Evolutionary conservation across 2,113 vertebrate genomes (phyloP).

Genomic region (Callipepla squamata): DNA sequence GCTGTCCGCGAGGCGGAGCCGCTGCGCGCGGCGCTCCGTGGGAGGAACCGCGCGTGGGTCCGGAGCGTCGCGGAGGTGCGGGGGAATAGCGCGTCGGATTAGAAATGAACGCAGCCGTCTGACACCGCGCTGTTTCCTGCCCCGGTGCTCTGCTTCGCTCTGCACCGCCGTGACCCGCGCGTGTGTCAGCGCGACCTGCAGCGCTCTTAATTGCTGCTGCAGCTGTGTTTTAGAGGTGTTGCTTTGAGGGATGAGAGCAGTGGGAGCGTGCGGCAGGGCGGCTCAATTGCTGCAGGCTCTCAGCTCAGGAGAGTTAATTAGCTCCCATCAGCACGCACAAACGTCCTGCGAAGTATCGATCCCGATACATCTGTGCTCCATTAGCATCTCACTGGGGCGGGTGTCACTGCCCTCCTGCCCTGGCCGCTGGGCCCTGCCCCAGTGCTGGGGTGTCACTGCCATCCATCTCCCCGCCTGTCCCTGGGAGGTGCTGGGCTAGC

Average conservation of each 20-base stretch:
- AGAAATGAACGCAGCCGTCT: no score
- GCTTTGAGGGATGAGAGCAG: neutral
- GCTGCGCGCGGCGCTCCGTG: no score
- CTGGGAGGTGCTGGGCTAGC: neutral
- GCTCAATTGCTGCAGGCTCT: rapidly evolving
- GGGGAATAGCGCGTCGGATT: no score
- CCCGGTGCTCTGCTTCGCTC: rapidly evolving
- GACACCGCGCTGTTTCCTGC: neutral
- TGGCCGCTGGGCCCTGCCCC: no score
- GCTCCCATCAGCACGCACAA: rapidly evolving
- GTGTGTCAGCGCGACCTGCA: rapidly evolving
- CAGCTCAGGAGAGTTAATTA: neutral
- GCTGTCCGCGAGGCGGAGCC: no score
- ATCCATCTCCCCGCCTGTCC: neutral
- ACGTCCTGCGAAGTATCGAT: neutral
- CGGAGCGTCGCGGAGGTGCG: no score
- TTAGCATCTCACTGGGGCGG: neutral
- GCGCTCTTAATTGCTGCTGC: neutral
- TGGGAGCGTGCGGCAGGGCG: rapidly evolving
- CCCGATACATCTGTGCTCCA: neutral
- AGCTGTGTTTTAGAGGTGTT: rapidly evolving
- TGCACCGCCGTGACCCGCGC: neutral
- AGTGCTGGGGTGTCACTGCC: no score
- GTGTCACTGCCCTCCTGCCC: neutral
- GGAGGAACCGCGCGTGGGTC: no score